These are phyloP conservation scores for Agrilus cyanescens DNA, from an alignment of 2,888 invertebrate species.

Conservation along the genomic window DNA sequence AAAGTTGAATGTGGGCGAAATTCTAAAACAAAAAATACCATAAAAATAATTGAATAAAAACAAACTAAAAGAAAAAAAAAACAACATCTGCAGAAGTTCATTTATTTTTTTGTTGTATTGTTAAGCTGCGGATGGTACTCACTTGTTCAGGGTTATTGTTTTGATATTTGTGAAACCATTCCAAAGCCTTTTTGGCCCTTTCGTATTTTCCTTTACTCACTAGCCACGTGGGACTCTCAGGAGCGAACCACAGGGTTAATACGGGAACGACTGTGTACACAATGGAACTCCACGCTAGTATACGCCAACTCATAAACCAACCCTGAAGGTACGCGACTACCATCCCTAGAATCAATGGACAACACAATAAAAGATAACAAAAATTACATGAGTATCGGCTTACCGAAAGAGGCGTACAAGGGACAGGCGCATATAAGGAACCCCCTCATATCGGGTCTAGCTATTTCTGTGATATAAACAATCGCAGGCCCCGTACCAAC, in stretches of 20 bases:
- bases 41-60: no score
- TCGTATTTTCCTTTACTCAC: constrained; percentile 42
- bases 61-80: background rate
- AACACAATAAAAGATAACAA: background rate
- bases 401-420: constrained; percentile 45
- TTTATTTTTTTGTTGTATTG: constrained; percentile 33
- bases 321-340: constrained; percentile 43
- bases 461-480: no score
- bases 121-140: no score
- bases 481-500: constrained; percentile 42
- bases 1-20: constrained; percentile 40
- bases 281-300: constrained; percentile 43
- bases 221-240: constrained; percentile 49
- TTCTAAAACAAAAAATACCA: constrained; percentile 26
- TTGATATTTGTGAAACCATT: constrained; percentile 38
- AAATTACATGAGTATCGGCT: constrained; percentile 11
- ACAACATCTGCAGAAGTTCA: background rate
- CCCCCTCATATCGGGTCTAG: no score
- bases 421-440: constrained; percentile 41
- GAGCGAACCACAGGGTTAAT: constrained; percentile 39
- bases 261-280: constrained; percentile 41
- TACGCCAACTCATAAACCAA: constrained; percentile 42
- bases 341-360: constrained; percentile 35
- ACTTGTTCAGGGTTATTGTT: constrained; percentile 37
- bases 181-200: constrained; percentile 40